Evolutionary conservation across 1,140 invertebrate genomes (phyloP), one percentile per base, ranked within the genome.

Genomic region (Drosophila auraria): DNA sequence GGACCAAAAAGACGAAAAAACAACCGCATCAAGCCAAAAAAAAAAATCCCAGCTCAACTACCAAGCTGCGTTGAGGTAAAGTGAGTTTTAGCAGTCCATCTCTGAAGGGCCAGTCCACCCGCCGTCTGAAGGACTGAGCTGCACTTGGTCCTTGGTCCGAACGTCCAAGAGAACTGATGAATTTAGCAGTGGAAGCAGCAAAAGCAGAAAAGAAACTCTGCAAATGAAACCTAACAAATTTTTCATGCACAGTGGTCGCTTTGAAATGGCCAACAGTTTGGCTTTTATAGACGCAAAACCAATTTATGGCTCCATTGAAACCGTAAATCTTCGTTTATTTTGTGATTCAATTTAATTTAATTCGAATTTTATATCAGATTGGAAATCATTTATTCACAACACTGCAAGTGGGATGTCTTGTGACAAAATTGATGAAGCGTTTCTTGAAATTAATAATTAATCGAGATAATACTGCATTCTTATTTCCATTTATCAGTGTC

Each of bases 171-270:
- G 14, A 33, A 20, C 50, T 69, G 50, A 69, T 69, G 68, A 63
- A 47, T 68, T 68, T 64, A 9, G n/a, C 38, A 68, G 65, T 36
- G 14, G 30, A 64, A 64, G 66, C 38, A 53, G n/a, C 11, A 68
- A 68, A 54, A 69, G 47, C 30, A 14, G 6, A 17, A 15, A 12
- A 63, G 5, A 38, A 54, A 38, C 40, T 47, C 15, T 70, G 80
- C 70, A 89, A 89, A 81, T 81, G 78, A 87, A 90, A 70, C 66
- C 78, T 63, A 69, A 81, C 78, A 57, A 72, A 83, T 71, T 84
- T 69, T 69, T 51, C 49, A 56, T 68, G 64, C 23, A 75, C 75
- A 76, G 62, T 78, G 75, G 73, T 68, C 30, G 27, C 25, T 45
- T 15, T 38, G 15, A 40, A 49, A 61, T 45, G 44, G 15, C 23